Conservation (phyloP, 2,888 invertebrate species). For the Sarcophaga carnaria region DNA sequence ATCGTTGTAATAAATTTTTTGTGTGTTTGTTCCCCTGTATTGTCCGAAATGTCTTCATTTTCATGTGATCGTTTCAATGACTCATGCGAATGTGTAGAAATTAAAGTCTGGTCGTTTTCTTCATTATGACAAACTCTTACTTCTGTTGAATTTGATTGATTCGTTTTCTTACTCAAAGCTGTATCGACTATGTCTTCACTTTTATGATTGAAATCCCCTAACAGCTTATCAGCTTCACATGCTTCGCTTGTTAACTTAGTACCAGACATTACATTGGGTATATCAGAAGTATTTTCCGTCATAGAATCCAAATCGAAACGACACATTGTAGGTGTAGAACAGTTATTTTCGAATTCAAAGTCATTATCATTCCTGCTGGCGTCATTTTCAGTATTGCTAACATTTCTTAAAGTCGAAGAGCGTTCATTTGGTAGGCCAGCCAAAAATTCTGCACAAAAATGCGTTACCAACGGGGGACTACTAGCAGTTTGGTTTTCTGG, state of each 20-base stretch:
- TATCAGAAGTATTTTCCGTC: conserved; percentile 41
- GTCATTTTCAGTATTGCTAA: neutral
- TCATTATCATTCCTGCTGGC: conserved; percentile 24
- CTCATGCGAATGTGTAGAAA: too few species aligned
- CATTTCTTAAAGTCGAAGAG: neutral
- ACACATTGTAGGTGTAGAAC: conserved; percentile 43
- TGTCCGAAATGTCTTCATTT: too few species aligned
- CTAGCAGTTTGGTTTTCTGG: neutral
- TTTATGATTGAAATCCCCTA: conserved; percentile 50
- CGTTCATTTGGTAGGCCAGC: conserved; percentile 47
- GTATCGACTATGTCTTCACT: conserved; percentile 34
- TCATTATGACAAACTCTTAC: neutral
- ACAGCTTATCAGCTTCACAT: conserved; percentile 50
- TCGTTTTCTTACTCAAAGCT: conserved; percentile 23
- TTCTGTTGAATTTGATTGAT: neutral
- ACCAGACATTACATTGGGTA: neutral
- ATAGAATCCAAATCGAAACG: conserved; percentile 49
- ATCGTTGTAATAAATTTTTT: too few species aligned
- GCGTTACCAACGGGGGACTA: neutral
- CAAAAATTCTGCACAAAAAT: conserved; percentile 54
- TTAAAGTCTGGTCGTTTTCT: too few species aligned
- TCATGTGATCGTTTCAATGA: too few species aligned
- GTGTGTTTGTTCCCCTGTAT: too few species aligned
- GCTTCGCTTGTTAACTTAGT: neutral
- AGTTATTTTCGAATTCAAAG: conserved; percentile 51